phyloP scores from a whole-genome alignment of 2,888 invertebrate genomes.

The Volucella bombylans region DNA sequence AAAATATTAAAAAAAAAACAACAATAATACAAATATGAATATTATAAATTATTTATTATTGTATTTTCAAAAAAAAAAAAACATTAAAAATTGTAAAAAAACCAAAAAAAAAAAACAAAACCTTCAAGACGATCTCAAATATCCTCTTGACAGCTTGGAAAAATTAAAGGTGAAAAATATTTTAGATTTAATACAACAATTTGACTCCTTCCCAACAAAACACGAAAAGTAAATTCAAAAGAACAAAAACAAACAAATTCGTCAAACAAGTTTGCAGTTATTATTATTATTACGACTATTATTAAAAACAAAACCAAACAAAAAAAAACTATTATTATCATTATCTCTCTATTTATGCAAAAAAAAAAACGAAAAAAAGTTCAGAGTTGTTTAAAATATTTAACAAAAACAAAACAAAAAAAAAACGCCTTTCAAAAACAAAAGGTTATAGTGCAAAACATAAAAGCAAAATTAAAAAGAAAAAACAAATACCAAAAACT shows the following conservation, averaged over 20 bases:
- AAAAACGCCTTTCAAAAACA: constrained; percentile 18
- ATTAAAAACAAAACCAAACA: constrained; percentile 58
- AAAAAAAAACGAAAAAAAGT: constrained; percentile 66
- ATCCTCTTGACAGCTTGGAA: constrained; percentile 49
- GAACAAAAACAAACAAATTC: constrained; percentile 61
- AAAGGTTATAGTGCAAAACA: constrained; percentile 52
- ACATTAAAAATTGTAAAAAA: constrained; percentile 31
- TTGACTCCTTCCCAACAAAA: constrained; percentile 60
- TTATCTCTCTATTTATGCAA: constrained; percentile 73
- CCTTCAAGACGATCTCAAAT: constrained; percentile 47
- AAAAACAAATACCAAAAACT: constrained; percentile 27
- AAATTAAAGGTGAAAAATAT: constrained; percentile 61
- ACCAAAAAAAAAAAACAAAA: constrained; percentile 45
- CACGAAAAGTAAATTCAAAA: constrained; percentile 74
- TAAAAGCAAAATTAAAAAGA: constrained; percentile 68
- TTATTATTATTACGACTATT: constrained; percentile 72
- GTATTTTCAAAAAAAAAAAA: constrained; percentile 58
- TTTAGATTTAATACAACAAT: constrained; percentile 65
- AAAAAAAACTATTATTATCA: constrained; percentile 57
- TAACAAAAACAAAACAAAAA: constrained; percentile 56
- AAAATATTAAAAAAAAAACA: constrained; percentile 33
- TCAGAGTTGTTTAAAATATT: constrained; percentile 74
- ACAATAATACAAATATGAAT: constrained; percentile 39
- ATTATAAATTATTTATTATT: constrained; percentile 59
- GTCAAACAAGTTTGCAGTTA: constrained; percentile 73